A percentile compares a stretch with the other conserved stretches of the same genome.
Conservation (phyloP, 1,140 invertebrate genomes). For the Trialeurodes vaporariorum region DNA sequence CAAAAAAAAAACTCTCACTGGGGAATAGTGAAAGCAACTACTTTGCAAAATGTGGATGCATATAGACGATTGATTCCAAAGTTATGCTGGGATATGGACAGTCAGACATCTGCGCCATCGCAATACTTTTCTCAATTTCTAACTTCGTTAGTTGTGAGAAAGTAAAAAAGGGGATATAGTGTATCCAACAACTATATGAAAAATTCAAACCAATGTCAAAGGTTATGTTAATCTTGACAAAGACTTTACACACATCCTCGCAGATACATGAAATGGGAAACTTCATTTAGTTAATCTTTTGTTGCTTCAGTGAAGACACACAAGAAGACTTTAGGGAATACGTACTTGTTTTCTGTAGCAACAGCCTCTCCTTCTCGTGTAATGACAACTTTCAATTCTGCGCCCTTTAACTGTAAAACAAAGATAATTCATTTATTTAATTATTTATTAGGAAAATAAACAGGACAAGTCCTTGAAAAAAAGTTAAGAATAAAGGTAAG, state of each 20-base stretch:
- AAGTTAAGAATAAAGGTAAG: background rate
- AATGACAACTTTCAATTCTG: background rate
- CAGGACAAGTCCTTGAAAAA: background rate
- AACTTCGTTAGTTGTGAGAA: too few relatives aligned
- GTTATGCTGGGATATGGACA: too few relatives aligned
- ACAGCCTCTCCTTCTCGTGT: background rate
- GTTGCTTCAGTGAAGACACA: background rate
- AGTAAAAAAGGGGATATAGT: background rate
- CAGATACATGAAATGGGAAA: background rate
- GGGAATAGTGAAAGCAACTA: too few relatives aligned
- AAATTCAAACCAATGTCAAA: background rate
- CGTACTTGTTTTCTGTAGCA: background rate
- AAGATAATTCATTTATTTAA: too few relatives aligned
- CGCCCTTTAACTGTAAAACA: background rate
- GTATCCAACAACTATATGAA: background rate
- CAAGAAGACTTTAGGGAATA: background rate
- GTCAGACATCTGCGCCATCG: too few relatives aligned
- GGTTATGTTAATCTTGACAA: too few relatives aligned
- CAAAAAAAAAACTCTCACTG: too few relatives aligned
- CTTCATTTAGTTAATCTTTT: too few relatives aligned
- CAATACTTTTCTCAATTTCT: too few relatives aligned
- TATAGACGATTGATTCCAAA: too few relatives aligned
- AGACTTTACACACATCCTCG: background rate
- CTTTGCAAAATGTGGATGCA: too few relatives aligned
- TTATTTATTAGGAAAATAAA: too few relatives aligned